Conservation (phyloP, 2,797 vertebrate species). For the Myotis vivesi region DNA sequence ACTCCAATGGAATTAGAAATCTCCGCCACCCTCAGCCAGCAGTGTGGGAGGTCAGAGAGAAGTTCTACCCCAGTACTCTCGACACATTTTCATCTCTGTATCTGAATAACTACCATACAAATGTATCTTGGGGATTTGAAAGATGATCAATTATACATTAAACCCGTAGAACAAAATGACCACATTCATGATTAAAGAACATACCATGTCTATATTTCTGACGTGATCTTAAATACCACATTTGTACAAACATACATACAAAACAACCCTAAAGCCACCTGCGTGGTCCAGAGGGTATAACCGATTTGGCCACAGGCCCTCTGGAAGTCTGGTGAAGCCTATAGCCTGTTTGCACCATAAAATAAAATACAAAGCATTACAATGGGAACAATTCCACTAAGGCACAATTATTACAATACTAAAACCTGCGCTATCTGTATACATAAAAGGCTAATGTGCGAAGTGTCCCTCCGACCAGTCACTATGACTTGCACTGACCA, state of each 20-base stretch:
- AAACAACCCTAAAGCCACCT: neutral
- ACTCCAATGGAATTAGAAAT: fast-evolving
- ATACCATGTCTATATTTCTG: neutral
- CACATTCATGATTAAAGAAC: no score
- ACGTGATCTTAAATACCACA: no score
- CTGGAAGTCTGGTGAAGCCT: neutral
- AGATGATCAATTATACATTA: neutral
- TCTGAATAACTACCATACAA: neutral
- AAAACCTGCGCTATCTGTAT: neutral
- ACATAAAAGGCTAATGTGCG: no score
- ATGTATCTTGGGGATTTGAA: neutral
- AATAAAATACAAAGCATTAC: neutral
- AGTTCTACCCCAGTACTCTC: neutral
- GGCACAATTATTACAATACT: neutral
- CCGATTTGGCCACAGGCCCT: neutral
- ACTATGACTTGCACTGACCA: no score
- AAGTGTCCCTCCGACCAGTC: no score
- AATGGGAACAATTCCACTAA: neutral
- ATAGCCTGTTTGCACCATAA: neutral
- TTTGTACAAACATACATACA: no score
- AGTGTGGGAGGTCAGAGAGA: fast-evolving
- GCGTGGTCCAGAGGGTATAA: no score
- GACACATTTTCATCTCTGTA: no score
- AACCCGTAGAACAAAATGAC: neutral
- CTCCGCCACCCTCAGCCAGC: neutral